Conservation (phyloP, 2,797 vertebrate species). For the Xerus rutilus region DNA sequence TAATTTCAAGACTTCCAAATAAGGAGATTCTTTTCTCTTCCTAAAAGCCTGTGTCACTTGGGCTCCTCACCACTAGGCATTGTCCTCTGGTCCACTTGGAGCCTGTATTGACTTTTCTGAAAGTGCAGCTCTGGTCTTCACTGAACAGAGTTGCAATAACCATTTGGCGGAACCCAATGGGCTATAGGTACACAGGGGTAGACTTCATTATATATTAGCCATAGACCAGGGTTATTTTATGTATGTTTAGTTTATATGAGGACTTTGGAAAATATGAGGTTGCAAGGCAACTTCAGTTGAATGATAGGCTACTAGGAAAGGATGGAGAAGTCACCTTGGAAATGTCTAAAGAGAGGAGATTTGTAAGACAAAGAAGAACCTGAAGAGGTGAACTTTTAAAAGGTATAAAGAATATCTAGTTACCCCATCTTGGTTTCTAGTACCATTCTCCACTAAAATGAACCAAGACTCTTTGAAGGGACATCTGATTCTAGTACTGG, state of each 20-base stretch:
- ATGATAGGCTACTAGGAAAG: not conserved
- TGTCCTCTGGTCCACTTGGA: not conserved
- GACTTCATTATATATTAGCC: accelerated
- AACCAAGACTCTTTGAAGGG: not conserved
- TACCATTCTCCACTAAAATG: not conserved
- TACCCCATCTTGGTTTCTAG: not conserved
- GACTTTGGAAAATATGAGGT: not conserved
- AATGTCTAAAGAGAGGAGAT: not conserved
- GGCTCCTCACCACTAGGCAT: not conserved
- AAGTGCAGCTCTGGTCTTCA: not conserved
- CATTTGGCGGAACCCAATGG: not conserved
- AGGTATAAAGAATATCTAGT: not conserved
- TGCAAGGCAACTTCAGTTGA: not conserved
- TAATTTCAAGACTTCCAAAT: not conserved
- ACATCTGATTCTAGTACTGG: not conserved
- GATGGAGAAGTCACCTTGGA: not conserved
- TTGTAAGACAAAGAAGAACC: not conserved
- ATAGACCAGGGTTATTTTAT: not conserved
- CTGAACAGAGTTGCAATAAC: not conserved
- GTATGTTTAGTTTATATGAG: accelerated
- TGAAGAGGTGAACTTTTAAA: not conserved
- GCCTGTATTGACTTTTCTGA: not conserved
- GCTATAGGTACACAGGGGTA: accelerated
- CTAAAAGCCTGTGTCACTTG: not conserved
- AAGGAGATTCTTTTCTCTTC: not conserved